Percentiles rank a stretch among this genome's conserved stretches.
phyloP scores from a whole-genome alignment of 2,113 vertebrate genomes.

The Camelus dromedarius region DNA sequence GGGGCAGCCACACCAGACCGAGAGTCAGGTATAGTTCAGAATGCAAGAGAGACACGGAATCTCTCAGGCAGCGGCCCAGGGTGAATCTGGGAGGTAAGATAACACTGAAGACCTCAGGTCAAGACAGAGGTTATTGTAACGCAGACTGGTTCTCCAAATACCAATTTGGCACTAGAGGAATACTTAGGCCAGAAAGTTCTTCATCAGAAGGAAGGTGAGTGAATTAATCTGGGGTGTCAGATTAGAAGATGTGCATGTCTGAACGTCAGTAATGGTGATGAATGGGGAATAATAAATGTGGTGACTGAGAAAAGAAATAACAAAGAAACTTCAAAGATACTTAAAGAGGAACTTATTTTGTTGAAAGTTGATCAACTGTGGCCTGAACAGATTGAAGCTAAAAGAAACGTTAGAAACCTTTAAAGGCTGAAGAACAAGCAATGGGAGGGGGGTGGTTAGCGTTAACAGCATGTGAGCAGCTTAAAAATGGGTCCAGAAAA shows the following conservation, averaged over 20 bases:
- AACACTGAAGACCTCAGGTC: not conserved
- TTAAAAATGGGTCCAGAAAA: not conserved
- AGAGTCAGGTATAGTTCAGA: not conserved
- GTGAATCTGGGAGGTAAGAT: not conserved
- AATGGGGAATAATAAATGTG: not conserved
- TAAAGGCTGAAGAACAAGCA: not conserved
- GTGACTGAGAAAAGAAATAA: not conserved
- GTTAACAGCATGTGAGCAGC: no score
- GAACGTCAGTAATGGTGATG: not conserved
- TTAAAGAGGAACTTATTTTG: not conserved
- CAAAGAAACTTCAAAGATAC: not conserved
- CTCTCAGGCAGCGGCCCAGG: not conserved
- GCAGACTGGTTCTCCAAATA: not conserved
- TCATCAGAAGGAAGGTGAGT: not conserved
- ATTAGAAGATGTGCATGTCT: not conserved
- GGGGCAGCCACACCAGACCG: fast-evolving
- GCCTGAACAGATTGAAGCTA: not conserved
- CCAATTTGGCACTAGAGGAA: not conserved
- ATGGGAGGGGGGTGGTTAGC: no score
- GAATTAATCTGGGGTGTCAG: not conserved
- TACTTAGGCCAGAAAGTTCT: not conserved
- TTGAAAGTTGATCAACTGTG: not conserved
- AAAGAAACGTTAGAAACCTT: not conserved
- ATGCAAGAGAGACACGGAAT: not conserved
- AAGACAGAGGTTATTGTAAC: not conserved